Base-by-base conservation (phyloP, 2,113 vertebrate species). In the Rynchops niger region DNA sequence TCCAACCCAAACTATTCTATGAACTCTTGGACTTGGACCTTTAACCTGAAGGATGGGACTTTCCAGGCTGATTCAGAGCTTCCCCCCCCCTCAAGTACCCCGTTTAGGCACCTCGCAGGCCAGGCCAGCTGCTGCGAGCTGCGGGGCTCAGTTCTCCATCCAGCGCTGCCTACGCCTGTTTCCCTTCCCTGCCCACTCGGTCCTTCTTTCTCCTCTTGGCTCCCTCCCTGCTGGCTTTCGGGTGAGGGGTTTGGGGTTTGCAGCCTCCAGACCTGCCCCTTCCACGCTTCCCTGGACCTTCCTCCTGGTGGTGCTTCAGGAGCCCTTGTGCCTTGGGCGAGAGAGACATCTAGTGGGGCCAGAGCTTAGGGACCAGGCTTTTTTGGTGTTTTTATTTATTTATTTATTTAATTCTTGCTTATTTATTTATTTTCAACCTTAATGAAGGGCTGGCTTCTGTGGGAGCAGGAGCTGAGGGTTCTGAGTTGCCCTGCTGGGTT, bases 321-420 rank as follows among this genome's bases (percentile, higher is more conserved):
- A 86, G 81, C 61, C 27, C 11, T 27, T 12, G 63, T 93, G 76
- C 55, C 80, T 87, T 92, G 81, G 81, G 80, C 6, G 6, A 96
- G 66, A 82, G 93, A 6, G 94, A 96, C 95, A 77, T 82, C 94
- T 97, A 87, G 90, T 73, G 96, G 95, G 23, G 15, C 2, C 8
- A 4, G 77, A 58, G 43, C 55, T 67, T 25, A 15, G 52, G 47
- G 38, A 38, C 38, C 5, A 11, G 4, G 8, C 20, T 23, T n/a
- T n/a, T 10, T 36, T 53, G 40, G 40, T 29, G 11, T 11, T 23
- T 34, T 8, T 9, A 43, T 30, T n/a, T n/a, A n/a, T n/a, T n/a
- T n/a, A n/a, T 36, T 21, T 6, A 7, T 14, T 20, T 22, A 17
- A 12, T 22, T 22, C 19, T 34, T 15, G 5, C 3, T 45, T 17